These are phyloP conservation scores for Sthenelais limicola DNA, from an alignment of 2,888 invertebrate genomes.

Conservation along the genomic window DNA sequence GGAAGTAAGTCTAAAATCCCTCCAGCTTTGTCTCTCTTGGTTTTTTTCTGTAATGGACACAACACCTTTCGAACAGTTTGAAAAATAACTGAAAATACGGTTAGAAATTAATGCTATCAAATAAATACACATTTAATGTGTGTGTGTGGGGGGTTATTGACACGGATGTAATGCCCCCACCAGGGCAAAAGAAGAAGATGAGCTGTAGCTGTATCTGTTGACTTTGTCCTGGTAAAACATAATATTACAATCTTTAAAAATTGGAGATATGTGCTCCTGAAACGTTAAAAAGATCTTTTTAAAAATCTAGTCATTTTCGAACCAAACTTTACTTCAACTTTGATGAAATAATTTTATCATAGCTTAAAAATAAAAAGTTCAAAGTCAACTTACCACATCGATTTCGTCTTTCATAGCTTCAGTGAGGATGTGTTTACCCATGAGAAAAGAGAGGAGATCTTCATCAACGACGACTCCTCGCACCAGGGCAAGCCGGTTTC, in stretches of 20 bases:
- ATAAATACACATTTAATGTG: too few relatives aligned
- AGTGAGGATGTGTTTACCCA: background rate
- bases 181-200: too few relatives aligned
- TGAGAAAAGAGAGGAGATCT: slow-evolving; percentile 3
- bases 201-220: too few relatives aligned
- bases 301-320: background rate
- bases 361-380: background rate
- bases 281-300: too few relatives aligned
- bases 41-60: background rate
- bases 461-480: background rate
- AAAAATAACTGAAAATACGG: too few relatives aligned
- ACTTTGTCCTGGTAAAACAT: too few relatives aligned
- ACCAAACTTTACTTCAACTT: slow-evolving; percentile 2
- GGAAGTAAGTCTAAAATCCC: slow-evolving; percentile 4
- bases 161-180: too few relatives aligned
- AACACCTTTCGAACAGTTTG: background rate
- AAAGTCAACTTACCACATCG: background rate
- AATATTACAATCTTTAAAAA: background rate
- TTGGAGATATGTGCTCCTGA: background rate
- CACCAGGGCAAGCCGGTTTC: slow-evolving; percentile 3
- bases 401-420: slow-evolving; percentile 27
- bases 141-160: too few relatives aligned
- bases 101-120: too few relatives aligned
- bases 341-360: background rate
- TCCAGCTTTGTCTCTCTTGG: slow-evolving; percentile 1